Percentiles rank a stretch among this genome's conserved stretches.
Evolutionary conservation across 1,140 invertebrate genomes (phyloP).

Genomic region (Ips typographus): DNA sequence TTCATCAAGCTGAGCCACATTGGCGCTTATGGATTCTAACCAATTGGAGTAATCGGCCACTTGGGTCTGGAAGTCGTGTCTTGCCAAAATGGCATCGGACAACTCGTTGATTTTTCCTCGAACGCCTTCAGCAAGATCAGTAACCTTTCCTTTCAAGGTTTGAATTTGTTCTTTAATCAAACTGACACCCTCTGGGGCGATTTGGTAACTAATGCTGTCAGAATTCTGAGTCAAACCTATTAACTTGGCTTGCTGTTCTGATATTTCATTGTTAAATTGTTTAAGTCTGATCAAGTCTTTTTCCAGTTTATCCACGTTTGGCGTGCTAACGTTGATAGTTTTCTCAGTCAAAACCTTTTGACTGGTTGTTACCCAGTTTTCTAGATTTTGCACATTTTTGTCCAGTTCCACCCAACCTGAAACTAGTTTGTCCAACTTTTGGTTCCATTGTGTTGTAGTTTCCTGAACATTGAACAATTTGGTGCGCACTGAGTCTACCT

Average conservation of each 20-base stretch:
- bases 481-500: constrained; percentile 78
- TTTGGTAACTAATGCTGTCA: constrained; percentile 73
- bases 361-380: constrained; percentile 70
- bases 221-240: constrained; percentile 76
- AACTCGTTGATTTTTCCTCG: constrained; percentile 73
- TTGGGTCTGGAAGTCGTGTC: constrained; percentile 83
- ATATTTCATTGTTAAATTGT: constrained; percentile 78
- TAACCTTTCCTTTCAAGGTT: constrained; percentile 71
- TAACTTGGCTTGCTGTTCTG: constrained; percentile 77
- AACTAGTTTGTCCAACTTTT: constrained; percentile 77
- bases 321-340: constrained; percentile 62
- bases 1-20: constrained; percentile 77
- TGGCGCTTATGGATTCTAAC: constrained; percentile 74
- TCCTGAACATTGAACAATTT: constrained; percentile 77
- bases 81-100: constrained; percentile 74
- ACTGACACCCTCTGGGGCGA: constrained; percentile 74
- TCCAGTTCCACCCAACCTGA: constrained; percentile 80
- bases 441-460: constrained; percentile 68
- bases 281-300: constrained; percentile 71
- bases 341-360: constrained; percentile 61
- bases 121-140: constrained; percentile 70
- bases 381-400: constrained; percentile 67
- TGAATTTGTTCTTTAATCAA: constrained; percentile 70
- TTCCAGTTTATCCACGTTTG: constrained; percentile 71
- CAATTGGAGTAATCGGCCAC: constrained; percentile 80